phyloP scores from a whole-genome alignment of 2,113 vertebrate genomes.

The pig (Sus scrofa) region DNA sequence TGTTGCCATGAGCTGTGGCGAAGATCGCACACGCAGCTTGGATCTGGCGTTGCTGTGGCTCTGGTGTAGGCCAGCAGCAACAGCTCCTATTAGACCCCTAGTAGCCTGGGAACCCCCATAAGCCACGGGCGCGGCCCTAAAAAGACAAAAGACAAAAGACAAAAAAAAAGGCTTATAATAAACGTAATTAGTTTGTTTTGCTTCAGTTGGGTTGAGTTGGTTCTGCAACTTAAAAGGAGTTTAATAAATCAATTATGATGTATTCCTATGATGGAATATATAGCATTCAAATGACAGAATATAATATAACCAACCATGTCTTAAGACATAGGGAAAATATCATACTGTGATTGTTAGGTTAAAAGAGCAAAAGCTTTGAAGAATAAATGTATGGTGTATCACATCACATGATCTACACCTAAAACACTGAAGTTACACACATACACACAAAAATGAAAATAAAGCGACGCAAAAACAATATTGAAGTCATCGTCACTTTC shows the following conservation, averaged over 20 bases:
- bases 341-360: neutral
- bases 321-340: neutral
- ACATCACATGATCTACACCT: neutral
- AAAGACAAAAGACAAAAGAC: too few species aligned
- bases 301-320: neutral
- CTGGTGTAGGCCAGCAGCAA: too few species aligned
- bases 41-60: too few species aligned
- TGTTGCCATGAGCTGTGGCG: too few species aligned
- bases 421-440: neutral
- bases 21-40: too few species aligned
- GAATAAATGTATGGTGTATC: neutral
- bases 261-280: neutral
- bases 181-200: neutral
- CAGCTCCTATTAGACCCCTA: too few species aligned
- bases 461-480: neutral
- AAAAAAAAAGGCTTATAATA: conserved; percentile 4
- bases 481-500: neutral
- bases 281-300: neutral
- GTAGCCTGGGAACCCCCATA: too few species aligned
- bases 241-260: neutral
- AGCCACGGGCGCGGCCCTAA: too few species aligned
- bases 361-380: neutral
- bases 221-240: conserved; percentile 1
- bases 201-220: neutral
- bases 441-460: too few species aligned